These are phyloP conservation scores for Chanos chanos DNA, from an alignment of 2,797 vertebrate species.

Conservation along the genomic window DNA sequence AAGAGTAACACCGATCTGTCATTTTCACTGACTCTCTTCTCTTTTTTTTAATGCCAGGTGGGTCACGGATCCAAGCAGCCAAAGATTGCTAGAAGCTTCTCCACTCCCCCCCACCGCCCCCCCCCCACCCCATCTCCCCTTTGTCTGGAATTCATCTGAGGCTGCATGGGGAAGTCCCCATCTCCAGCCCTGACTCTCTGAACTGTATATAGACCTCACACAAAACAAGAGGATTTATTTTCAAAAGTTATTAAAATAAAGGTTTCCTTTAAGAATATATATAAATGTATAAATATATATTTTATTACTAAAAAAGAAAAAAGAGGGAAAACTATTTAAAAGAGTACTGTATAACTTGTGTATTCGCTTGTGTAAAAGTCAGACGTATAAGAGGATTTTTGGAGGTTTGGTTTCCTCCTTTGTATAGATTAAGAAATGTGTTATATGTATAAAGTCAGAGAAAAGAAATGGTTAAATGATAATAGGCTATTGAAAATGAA, in stretches of 20 bases:
- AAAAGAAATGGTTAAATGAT: slow-evolving; percentile 66
- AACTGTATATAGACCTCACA: slow-evolving; percentile 70
- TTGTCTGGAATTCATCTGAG: slow-evolving; percentile 49
- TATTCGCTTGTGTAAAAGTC: slow-evolving; percentile 76
- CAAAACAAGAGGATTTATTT: slow-evolving; percentile 73
- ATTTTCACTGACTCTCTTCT: slow-evolving; percentile 7
- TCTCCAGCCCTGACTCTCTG: slow-evolving; percentile 51
- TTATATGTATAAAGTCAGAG: slow-evolving; percentile 69
- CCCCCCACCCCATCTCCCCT: slow-evolving; percentile 26
- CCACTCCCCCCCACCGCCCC: slow-evolving; percentile 42
- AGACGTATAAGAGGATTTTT: slow-evolving; percentile 74
- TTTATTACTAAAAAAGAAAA: slow-evolving; percentile 82
- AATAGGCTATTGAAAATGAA: slow-evolving; percentile 77
- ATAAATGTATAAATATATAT: slow-evolving; percentile 76
- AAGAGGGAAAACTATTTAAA: slow-evolving; percentile 82
- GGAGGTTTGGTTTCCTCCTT: slow-evolving; percentile 49
- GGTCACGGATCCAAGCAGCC: slow-evolving; percentile 68
- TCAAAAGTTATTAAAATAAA: slow-evolving; percentile 61
- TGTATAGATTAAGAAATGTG: slow-evolving; percentile 76
- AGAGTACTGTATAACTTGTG: slow-evolving; percentile 81
- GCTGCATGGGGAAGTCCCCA: slow-evolving; percentile 46
- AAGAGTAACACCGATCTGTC: not conserved
- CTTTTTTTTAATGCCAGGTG: slow-evolving; percentile 55
- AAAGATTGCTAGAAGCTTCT: slow-evolving; percentile 79
- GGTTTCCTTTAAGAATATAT: slow-evolving; percentile 63